Base-by-base conservation (phyloP, 2,113 vertebrate species). In the Bagarius yarrelli region DNA sequence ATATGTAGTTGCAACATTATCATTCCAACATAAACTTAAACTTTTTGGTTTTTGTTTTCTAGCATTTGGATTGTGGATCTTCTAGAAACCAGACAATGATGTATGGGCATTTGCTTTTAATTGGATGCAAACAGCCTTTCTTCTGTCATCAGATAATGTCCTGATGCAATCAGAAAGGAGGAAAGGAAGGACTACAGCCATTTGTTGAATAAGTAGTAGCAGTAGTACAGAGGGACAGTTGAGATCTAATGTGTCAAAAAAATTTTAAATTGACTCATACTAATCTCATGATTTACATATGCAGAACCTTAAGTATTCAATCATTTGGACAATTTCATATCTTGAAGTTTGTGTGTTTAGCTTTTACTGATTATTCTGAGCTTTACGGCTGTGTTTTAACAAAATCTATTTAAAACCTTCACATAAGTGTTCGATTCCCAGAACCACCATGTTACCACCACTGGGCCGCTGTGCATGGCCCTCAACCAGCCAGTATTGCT, bases 141-240 rank as follows among this genome's bases (percentile, higher is more conserved):
- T 70, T 36, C 59, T 80, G 70, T 84, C 59, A 30, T 53, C 60
- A 78, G 59, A 59, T 47, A 84, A 81, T 27, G 59, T 40, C 36
- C 74, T 47, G 79, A 81, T 81, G 78, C 60, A 78, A 84, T 84
- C 79, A 66, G 34, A 55, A 56, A 30, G 1, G 63, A 70, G 47
- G 56, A 76, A 44, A 69, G 61, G 59, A 40, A 57, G 52, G 67
- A 34, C n/a, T 61, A 36, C 34, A 52, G 50, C 44, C 67, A 81
- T 84, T n/a, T 71, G 72, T 81, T 81, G 50, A 70, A 66, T 34
- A 61, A 27, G 30, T 76, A 76, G 40, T 19, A 70, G 16, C 44
- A 8, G 32, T 64, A 66, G 32, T 19, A 36, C 27, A 30, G 30
- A 19, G 18, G 32, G 18, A 34, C 1, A 64, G 2, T 4, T 34